phyloP scores from a whole-genome alignment of 2,888 invertebrate genomes.

The Entomobrya multifasciata region DNA sequence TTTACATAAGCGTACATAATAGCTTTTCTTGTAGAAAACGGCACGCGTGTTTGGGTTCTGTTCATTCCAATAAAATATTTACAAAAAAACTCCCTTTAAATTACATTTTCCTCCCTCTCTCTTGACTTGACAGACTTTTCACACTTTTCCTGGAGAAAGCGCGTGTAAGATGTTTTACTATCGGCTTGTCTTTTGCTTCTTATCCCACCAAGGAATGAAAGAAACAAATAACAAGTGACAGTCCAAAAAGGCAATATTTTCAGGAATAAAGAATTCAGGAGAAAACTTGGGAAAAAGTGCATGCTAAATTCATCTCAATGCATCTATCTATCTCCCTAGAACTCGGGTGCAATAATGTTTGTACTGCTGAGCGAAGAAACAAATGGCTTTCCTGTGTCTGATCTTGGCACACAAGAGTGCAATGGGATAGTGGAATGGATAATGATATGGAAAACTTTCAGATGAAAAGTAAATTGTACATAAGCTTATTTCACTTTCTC shows the following conservation, averaged over 20 bases:
- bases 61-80: too few relatives aligned
- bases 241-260: conserved; percentile 14
- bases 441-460: conserved; percentile 27
- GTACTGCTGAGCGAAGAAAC: background rate
- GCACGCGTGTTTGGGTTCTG: too few relatives aligned
- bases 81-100: too few relatives aligned
- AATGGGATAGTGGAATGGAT: background rate
- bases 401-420: background rate
- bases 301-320: too few relatives aligned
- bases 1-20: too few relatives aligned
- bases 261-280: conserved; percentile 23
- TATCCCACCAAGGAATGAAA: background rate
- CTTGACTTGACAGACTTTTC: too few relatives aligned
- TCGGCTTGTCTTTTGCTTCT: background rate
- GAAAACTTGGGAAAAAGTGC: conserved; percentile 21
- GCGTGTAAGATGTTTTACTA: too few relatives aligned
- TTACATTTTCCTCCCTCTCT: too few relatives aligned
- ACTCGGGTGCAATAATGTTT: background rate
- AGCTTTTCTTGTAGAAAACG: too few relatives aligned
- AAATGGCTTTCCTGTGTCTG: background rate
- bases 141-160: too few relatives aligned
- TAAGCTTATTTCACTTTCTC: background rate
- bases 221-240: conserved; percentile 38
- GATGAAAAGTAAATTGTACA: background rate
- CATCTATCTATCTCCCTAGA: too few relatives aligned